phyloP scores from a whole-genome alignment of 2,888 invertebrate genomes.

The Pycnomerus fuliginosus region DNA sequence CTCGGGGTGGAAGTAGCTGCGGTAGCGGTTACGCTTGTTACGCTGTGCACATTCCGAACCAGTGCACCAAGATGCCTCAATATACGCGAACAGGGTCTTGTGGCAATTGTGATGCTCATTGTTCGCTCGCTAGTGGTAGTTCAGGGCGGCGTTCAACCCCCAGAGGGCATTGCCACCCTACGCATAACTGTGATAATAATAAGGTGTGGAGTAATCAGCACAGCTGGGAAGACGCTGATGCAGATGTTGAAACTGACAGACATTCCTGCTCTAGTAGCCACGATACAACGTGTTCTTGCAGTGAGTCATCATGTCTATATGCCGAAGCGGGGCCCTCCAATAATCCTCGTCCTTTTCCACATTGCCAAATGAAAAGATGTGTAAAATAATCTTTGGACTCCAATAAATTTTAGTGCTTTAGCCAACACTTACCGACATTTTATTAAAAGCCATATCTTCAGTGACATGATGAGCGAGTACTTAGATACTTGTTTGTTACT shows the following conservation, averaged over 20 bases:
- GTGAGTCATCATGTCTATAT: constrained; percentile 63
- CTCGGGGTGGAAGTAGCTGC: constrained; percentile 46
- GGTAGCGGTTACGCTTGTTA: constrained; percentile 49
- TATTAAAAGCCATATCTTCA: constrained; percentile 14
- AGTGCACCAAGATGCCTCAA: constrained; percentile 36
- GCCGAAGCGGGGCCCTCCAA: constrained; percentile 58
- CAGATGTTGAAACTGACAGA: constrained; percentile 54
- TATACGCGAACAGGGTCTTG: constrained; percentile 45
- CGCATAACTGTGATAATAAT: constrained; percentile 48
- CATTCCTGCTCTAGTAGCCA: constrained; percentile 55
- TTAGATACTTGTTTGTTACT: constrained; percentile 20
- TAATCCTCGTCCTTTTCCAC: constrained; percentile 35
- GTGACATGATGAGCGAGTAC: no score
- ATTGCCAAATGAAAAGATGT: constrained; percentile 42
- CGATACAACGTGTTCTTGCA: constrained; percentile 64
- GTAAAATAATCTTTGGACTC: constrained; percentile 33
- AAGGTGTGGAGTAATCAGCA: constrained; percentile 46
- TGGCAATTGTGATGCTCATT: constrained; percentile 48
- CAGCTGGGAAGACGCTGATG: constrained; percentile 50
- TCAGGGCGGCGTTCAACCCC: constrained; percentile 46
- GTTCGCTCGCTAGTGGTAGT: constrained; percentile 49
- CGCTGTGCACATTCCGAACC: constrained; percentile 47
- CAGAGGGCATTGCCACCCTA: constrained; percentile 43
- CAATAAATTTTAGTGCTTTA: no score
- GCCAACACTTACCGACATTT: no score